Conservation (phyloP, 2,113 vertebrate genomes). For the Diphyllodes magnificus region DNA sequence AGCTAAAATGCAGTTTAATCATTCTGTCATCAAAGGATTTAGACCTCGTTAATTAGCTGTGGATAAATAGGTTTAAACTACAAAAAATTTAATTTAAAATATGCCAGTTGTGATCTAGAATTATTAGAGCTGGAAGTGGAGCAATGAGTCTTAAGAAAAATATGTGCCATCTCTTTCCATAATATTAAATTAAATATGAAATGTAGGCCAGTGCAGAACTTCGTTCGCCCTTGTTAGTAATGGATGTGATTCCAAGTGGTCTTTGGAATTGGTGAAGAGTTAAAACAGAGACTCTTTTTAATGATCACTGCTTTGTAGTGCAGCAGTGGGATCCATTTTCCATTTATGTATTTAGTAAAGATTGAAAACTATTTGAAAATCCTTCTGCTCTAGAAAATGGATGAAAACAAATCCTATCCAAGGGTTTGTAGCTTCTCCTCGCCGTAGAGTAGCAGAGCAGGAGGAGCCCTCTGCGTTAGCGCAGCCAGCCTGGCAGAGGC, state of each 20-base stretch:
- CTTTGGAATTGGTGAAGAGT: not conserved
- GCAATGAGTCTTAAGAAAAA: not conserved
- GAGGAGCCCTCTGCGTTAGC: not conserved
- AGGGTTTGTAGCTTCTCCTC: not conserved
- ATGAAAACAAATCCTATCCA: not conserved
- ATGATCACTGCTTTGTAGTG: not conserved
- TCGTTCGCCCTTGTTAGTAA: not conserved
- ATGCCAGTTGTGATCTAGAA: constrained; percentile 22
- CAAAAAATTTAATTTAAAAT: constrained; percentile 61
- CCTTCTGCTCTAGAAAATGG: not conserved
- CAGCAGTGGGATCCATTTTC: fast-evolving
- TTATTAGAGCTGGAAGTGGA: constrained; percentile 17
- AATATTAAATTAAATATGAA: not conserved
- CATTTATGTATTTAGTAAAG: not conserved
- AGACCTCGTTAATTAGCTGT: constrained; percentile 75
- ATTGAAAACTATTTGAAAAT: not conserved
- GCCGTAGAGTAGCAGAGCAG: not conserved
- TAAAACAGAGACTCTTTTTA: not conserved
- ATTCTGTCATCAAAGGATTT: constrained; percentile 72
- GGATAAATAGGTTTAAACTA: constrained; percentile 72
- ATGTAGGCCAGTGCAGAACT: not conserved
- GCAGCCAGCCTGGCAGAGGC: not conserved
- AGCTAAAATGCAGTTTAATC: constrained; percentile 75
- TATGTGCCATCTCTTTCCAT: not conserved
- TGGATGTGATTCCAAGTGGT: not conserved